Evolutionary conservation across 53 echinoderm and acorn worm genomes (phyloP).

Genomic region (Crossaster papposus): DNA sequence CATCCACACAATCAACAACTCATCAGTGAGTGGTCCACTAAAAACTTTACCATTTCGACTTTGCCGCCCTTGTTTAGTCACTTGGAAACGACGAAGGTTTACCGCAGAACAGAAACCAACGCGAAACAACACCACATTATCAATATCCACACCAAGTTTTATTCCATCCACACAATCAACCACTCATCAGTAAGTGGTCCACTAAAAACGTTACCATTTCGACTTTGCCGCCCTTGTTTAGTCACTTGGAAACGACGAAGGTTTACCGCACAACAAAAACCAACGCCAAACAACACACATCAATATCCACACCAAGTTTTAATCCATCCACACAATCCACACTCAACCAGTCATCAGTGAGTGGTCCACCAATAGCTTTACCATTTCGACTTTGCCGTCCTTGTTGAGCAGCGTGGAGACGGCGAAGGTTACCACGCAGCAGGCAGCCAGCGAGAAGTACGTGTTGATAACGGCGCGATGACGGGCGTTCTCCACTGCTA

Average conservation of each 20-base stretch:
- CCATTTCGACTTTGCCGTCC: slow-evolving; percentile 96
- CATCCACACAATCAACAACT: background rate
- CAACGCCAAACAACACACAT: slow-evolving; percentile 71
- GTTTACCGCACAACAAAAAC: slow-evolving; percentile 83
- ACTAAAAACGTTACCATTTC: slow-evolving; percentile 76
- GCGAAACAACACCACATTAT: slow-evolving; percentile 63
- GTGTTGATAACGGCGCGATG: slow-evolving; percentile 98
- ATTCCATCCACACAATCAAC: no score
- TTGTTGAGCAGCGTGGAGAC: slow-evolving; percentile 80
- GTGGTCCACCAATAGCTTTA: slow-evolving; percentile 25
- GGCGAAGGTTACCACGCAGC: slow-evolving; percentile 84
- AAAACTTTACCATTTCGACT: slow-evolving; percentile 79
- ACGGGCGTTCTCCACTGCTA: slow-evolving; percentile 79
- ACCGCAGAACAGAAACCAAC: slow-evolving; percentile 80
- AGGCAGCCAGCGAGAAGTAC: slow-evolving; percentile 95
- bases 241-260: slow-evolving; percentile 70
- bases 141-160: no score
- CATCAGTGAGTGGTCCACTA: background rate
- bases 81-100: slow-evolving; percentile 75
- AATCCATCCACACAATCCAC: background rate
- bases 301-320: background rate
- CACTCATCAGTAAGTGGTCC: background rate
- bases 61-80: slow-evolving; percentile 82
- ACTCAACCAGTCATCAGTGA: background rate
- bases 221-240: slow-evolving; percentile 86